Base-by-base conservation (phyloP, 2,888 invertebrate genomes). In the Bombyx huttoni region DNA sequence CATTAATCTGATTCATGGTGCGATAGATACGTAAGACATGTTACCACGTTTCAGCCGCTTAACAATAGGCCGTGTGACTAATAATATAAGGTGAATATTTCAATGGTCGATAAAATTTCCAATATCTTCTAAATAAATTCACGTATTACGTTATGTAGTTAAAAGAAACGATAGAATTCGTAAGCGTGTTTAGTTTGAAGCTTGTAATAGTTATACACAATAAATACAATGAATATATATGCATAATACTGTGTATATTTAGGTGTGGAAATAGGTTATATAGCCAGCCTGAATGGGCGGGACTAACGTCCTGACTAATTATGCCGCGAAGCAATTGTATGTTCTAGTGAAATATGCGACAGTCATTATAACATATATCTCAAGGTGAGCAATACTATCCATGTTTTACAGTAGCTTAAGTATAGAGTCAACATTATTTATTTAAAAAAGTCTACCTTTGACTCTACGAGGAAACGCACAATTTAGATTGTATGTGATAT, bases 1-100 rank as follows among this genome's bases (percentile, higher is more conserved):
- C 62, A 67, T 72, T 78, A 80, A 81, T 81, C 75, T 80, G 77
- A 83, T 83, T 81, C 80, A 81, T 77, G 73, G 70, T 64, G 68
- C 65, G 66, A 68, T 69, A 67, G 63, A 63, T 70, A 65, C 62
- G 69, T 67, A 65, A 65, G 67, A 63, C 67, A 61, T 65, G 58
- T 68, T 61, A 62, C 60, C 59, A 61, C 56, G 53, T 55, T 48
- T 55, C 56, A 52, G 14, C 46, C 33, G 13, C 34, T 50, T 34
- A 50, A 54, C 58, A 54, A 53, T 54, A 52, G 53, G 53, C 56
- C 58, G 52, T 64, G 55, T 51, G 49, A 8, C 9, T 49, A 47
- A 54, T 52, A 7, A 0, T 12, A 53, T 61, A 61, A 56, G 55
- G 63, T 57, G 46, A 47, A 58, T 14, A 55, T 57, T 62, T 33